These are phyloP conservation scores for Hyalella azteca DNA, from an alignment of 2,888 invertebrate genomes.

Conservation along the genomic window DNA sequence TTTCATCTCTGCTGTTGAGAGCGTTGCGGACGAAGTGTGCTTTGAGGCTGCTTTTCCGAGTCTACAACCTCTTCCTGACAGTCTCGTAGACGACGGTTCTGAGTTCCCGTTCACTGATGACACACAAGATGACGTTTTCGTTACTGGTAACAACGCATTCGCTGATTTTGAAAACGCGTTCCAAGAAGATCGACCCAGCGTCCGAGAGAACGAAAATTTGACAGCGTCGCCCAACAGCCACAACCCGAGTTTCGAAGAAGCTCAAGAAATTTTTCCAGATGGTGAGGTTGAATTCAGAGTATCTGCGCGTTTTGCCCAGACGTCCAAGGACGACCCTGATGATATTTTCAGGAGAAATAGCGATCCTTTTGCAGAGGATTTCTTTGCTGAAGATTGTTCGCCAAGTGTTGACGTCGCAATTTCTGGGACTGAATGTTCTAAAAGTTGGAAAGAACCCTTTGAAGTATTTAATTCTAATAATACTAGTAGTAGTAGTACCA, in stretches of 20 bases:
- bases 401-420: background rate
- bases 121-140: background rate
- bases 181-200: constrained; percentile 26
- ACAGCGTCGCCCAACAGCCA: constrained; percentile 30
- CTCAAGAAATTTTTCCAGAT: constrained; percentile 48
- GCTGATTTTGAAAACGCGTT: constrained; percentile 58
- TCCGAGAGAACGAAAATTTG: background rate
- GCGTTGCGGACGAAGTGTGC: constrained; percentile 44
- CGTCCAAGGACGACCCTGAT: constrained; percentile 49
- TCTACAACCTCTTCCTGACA: constrained; percentile 33
- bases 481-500: constrained; percentile 7
- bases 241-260: constrained; percentile 28
- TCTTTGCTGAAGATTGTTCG: constrained; percentile 47
- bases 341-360: constrained; percentile 58
- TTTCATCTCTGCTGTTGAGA: constrained; percentile 48
- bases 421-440: background rate
- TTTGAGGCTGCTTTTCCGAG: constrained; percentile 54
- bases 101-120: background rate
- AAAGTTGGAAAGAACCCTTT: constrained; percentile 15
- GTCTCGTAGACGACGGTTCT: background rate
- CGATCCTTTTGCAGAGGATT: constrained; percentile 59
- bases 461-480: constrained; percentile 30
- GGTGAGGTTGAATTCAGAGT: constrained; percentile 53
- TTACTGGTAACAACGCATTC: constrained; percentile 39
- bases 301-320: constrained; percentile 44